These are phyloP conservation scores for Hedya salicella DNA, from an alignment of 2,888 invertebrate genomes.

Conservation along the genomic window DNA sequence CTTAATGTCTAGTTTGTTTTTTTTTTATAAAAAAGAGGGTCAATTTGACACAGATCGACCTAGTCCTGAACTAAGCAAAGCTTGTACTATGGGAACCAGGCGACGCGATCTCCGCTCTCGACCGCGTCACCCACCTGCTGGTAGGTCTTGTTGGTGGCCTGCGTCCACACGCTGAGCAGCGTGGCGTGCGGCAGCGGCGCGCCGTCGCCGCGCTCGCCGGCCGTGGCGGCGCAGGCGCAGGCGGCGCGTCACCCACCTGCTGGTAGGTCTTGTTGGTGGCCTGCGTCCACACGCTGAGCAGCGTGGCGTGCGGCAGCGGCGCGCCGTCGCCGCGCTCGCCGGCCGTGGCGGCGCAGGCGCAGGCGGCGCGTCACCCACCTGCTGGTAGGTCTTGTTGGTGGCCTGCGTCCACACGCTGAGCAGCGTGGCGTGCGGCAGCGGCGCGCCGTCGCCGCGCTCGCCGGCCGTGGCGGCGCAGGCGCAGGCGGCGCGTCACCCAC, in stretches of 20 bases:
- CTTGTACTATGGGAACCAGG: no score
- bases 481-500: constrained; percentile 68
- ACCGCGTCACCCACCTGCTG: constrained; percentile 76
- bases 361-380: constrained; percentile 70
- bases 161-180: constrained; percentile 72
- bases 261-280: constrained; percentile 88
- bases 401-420: constrained; percentile 80
- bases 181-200: constrained; percentile 66
- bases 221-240: constrained; percentile 71
- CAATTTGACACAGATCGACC: no score
- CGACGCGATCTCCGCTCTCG: constrained; percentile 74
- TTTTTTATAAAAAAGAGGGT: no score
- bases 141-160: constrained; percentile 88
- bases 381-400: constrained; percentile 87
- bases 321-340: constrained; percentile 73
- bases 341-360: constrained; percentile 68
- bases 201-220: constrained; percentile 74
- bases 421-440: constrained; percentile 63
- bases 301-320: constrained; percentile 62
- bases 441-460: constrained; percentile 74
- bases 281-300: constrained; percentile 73
- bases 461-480: constrained; percentile 67
- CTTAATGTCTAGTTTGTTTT: no score
- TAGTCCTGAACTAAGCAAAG: no score
- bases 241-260: constrained; percentile 75